These are phyloP conservation scores for Drosophila setosimentum DNA, from an alignment of 2,888 invertebrate genomes.

Conservation along the genomic window DNA sequence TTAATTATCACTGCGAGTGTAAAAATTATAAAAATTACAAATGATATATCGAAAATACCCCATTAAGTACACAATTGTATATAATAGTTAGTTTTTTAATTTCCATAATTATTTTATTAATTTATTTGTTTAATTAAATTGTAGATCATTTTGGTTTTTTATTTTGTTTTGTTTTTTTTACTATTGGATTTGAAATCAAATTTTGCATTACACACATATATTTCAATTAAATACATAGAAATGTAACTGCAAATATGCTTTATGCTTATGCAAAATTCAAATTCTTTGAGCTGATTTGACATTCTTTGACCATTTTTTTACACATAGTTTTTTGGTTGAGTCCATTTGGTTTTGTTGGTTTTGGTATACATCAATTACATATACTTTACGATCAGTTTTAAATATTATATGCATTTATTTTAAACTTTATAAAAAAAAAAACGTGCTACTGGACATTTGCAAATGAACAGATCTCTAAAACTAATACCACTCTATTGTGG, in stretches of 20 bases:
- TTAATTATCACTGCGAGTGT: neutral
- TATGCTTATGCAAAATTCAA: slow-evolving; percentile 44
- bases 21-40: too few relatives aligned
- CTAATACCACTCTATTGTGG: slow-evolving; percentile 40
- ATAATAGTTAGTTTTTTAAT: slow-evolving; percentile 35
- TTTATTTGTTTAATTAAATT: slow-evolving; percentile 70
- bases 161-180: slow-evolving; percentile 13
- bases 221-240: slow-evolving; percentile 54
- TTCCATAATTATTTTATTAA: slow-evolving; percentile 72
- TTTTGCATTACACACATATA: slow-evolving; percentile 45
- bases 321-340: slow-evolving; percentile 40
- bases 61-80: neutral
- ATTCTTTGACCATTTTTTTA: slow-evolving; percentile 42
- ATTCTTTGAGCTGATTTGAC: slow-evolving; percentile 43
- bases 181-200: slow-evolving; percentile 49
- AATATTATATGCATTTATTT: slow-evolving; percentile 35
- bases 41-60: too few relatives aligned
- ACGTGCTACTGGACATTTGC: slow-evolving; percentile 52
- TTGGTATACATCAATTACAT: slow-evolving; percentile 71
- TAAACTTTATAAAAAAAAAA: slow-evolving; percentile 44
- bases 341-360: slow-evolving; percentile 31
- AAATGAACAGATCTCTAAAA: slow-evolving; percentile 44
- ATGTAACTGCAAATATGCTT: slow-evolving; percentile 31
- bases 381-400: slow-evolving; percentile 44
- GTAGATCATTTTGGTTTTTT: slow-evolving; percentile 28